Base-by-base conservation (phyloP, 2,113 vertebrate genomes). In the Myodes glareolus region DNA sequence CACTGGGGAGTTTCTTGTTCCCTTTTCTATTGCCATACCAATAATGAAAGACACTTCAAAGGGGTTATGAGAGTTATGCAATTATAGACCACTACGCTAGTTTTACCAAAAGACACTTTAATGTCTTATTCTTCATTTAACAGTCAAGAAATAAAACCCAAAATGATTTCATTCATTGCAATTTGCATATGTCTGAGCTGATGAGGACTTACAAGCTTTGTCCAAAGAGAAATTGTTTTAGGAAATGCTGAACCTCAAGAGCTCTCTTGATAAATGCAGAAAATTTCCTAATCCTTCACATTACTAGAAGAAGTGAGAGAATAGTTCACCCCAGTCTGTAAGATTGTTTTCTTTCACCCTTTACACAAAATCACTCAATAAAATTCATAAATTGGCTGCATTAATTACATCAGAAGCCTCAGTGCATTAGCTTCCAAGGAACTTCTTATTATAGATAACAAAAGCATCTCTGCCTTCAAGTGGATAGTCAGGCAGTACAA, bases 221-320 rank as follows among this genome's bases (percentile, higher is more conserved):
- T 61, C 29, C 6, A 92, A 95, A 90, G 89, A 82, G 42, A 92
- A 88, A 90, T 78, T 87, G 1, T 92, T 91, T 90, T 45, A 11
- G 13, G 75, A 94, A 92, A 39, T 78, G 1, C 42, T 75, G 31
- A 92, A 16, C 47, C 47, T 94, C 17, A 63, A 88, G 81, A 36
- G 55, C 11, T 78, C 17, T 81, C 7, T 1, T 91, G 33, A 90
- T 58, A 88, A 81, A 45, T 31, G 45, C 19, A 82, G 52, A 85
- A 55, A 13, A 58, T 77, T 92, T 47, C 4, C 27, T 82, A 21
- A 7, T 25, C 61, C 13, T 31, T 85, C 67, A 77, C n/a, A 72
- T 19, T n/a, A 68, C 78, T 63, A 81, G 39, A 81, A 55, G 82
- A 31, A 21, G 7, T 31, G 36, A 21, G 7, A 14, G 36, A 87